These are phyloP conservation scores for Labeo catla DNA, from an alignment of 2,113 vertebrate species.

Conservation along the genomic window DNA sequence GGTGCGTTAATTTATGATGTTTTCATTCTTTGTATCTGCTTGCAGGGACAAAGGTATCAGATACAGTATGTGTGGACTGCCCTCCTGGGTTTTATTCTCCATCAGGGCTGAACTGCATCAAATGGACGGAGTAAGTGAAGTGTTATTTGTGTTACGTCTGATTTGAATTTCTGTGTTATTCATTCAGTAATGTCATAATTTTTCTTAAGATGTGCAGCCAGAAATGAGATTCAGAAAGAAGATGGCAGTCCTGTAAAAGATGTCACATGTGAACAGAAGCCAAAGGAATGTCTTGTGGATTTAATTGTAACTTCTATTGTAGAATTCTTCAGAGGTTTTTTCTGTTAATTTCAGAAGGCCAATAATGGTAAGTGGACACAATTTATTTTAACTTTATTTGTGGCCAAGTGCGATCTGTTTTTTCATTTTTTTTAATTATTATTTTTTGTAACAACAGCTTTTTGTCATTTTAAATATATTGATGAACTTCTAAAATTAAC, in stretches of 20 bases:
- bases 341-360: neutral
- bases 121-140: constrained; percentile 54
- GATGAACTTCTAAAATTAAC: no score
- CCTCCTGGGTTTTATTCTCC: constrained; percentile 47
- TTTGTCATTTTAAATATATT: neutral
- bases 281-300: neutral
- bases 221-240: neutral
- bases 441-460: neutral
- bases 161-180: neutral
- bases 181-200: neutral
- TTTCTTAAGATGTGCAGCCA: constrained; percentile 31
- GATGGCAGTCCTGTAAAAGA: constrained; percentile 45
- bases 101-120: constrained; percentile 52
- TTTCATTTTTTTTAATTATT: neutral
- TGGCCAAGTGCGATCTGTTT: no score
- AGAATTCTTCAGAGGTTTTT: no score
- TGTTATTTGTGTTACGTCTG: neutral
- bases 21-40: neutral
- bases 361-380: neutral
- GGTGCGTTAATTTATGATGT: no score
- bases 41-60: constrained; percentile 48
- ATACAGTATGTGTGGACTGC: constrained; percentile 57
- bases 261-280: constrained; percentile 16
- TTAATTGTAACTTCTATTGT: neutral
- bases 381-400: no score